Base-by-base conservation (phyloP, 1,140 invertebrate species). In the Argopecten irradians region DNA sequence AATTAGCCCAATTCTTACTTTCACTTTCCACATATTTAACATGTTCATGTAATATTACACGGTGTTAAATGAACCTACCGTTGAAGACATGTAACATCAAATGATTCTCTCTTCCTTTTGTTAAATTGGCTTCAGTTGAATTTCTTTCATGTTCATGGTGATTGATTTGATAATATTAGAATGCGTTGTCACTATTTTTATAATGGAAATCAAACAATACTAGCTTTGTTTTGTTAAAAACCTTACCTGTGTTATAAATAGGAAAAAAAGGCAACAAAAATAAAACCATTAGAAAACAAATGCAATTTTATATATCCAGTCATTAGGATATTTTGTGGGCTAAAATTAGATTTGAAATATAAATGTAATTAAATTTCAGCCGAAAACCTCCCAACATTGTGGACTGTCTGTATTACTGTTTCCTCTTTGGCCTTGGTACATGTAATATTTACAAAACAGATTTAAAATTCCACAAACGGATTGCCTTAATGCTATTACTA, bases 1-100 rank as follows among this genome's bases (percentile, higher is more conserved):
- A 71, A 71, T 71, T 71, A 71, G 55, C 55, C 55, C 55, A 71
- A 71, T 71, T 71, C 55, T 71, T 71, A 71, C 55, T 71, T 71
- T 71, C 55, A 28, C 55, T 71, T 71, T 71, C 55, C 55, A 71
- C 55, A 71, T 71, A 71, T 71, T 71, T 71, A 71, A 71, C 55
- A 71, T 28, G n/a, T 28, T n/a, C 55, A 71, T 71, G 55, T 71
- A n/a, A n/a, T 71, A 71, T 71, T 71, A 71, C 55, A 71, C 55
- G 11, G 22, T 28, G 55, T 71, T 71, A 71, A 71, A 71, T 71
- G 55, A 71, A 11, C 22, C 55, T 16, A n/a, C 5, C 13, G n/a
- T 3, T 71, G 22, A 71, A 71, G n/a, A 71, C 22, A 71, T 71
- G 55, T 71, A 71, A 71, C 55, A 71, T 71, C 55, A 71, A 71